Evolutionary conservation across 23 tunicate species (phyloP).

Genomic region (Ciona savignyi): DNA sequence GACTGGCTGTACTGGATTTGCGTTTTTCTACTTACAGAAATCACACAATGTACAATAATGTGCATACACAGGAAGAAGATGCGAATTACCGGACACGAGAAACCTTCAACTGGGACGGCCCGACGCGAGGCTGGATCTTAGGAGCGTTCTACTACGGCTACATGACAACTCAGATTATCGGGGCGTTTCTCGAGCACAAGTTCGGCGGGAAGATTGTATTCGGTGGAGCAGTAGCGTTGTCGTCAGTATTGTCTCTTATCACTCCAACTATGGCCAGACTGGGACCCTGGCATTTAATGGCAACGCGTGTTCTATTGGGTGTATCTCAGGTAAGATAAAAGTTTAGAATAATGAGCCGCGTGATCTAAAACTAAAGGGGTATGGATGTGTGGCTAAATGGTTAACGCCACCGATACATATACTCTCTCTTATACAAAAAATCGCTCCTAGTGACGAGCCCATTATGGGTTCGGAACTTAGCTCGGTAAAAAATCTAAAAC

Average conservation of each 20-base stretch:
- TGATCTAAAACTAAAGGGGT: no score
- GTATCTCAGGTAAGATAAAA: constrained; percentile 35
- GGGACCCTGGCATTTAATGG: constrained; percentile 41
- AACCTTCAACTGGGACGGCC: constrained; percentile 40
- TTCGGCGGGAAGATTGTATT: constrained; percentile 63
- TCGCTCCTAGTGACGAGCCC: no score
- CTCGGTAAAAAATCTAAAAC: no score
- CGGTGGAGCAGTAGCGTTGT: constrained; percentile 33
- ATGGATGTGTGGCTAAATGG: no score
- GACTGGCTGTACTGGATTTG: no score
- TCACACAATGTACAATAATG: no score
- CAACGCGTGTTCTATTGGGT: constrained; percentile 27
- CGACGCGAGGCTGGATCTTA: constrained; percentile 51
- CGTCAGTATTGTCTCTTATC: constrained; percentile 31
- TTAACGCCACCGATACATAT: no score
- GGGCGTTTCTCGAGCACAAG: constrained; percentile 44
- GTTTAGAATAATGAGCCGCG: no score
- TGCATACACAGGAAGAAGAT: not conserved
- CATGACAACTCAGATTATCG: constrained; percentile 37
- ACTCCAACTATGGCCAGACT: constrained; percentile 35
- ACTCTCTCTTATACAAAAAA: no score
- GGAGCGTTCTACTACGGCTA: constrained; percentile 60
- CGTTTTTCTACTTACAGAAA: no score
- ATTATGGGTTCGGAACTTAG: no score
- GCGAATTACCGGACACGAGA: not conserved